A percentile compares a stretch with the other conserved stretches of the same genome.
phyloP scores from a whole-genome alignment of 2,888 invertebrate species.

The Yponomeuta malinellus region DNA sequence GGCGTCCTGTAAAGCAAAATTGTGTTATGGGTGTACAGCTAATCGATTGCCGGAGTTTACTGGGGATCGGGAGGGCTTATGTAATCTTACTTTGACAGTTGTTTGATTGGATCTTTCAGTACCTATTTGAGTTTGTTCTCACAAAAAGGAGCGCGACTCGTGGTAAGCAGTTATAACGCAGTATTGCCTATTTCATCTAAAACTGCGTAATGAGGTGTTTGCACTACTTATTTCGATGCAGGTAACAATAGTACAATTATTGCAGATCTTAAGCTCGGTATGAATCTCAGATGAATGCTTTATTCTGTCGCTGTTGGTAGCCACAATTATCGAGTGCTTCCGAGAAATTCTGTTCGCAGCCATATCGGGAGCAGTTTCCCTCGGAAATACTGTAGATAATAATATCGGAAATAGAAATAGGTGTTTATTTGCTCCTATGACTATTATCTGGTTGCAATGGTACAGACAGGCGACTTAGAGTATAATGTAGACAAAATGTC shows the following conservation, averaged over 20 bases:
- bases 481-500: too few species aligned
- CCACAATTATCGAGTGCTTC: not conserved
- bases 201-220: not conserved
- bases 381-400: not conserved
- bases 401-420: too few species aligned
- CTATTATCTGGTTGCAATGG: too few species aligned
- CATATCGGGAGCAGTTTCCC: not conserved
- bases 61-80: not conserved
- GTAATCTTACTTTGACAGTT: constrained; percentile 19
- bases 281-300: too few species aligned
- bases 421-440: too few species aligned
- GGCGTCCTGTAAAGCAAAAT: constrained; percentile 63
- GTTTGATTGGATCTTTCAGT: constrained; percentile 15
- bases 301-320: not conserved
- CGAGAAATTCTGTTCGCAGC: not conserved
- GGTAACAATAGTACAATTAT: not conserved
- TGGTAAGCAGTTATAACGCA: not conserved
- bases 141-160: not conserved
- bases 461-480: too few species aligned
- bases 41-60: constrained; percentile 38
- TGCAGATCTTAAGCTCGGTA: not conserved
- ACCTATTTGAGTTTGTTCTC: not conserved
- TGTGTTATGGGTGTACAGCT: constrained; percentile 47
- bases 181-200: not conserved
- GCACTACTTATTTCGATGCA: not conserved